Conservation (phyloP, 2,888 invertebrate species). For the Epiblema foenella region DNA sequence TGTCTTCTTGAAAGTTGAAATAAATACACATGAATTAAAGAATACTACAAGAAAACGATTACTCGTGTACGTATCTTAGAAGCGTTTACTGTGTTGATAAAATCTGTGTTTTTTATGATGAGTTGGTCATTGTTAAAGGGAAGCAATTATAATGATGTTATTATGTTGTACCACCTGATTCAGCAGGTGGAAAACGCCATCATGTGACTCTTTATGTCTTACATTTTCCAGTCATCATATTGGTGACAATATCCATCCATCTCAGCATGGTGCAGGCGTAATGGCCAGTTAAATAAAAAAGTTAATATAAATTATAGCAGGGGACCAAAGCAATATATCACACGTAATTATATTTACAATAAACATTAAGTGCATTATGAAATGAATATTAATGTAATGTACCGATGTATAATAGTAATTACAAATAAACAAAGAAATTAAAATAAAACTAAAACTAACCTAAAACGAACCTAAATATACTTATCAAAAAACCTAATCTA, state of each 20-base stretch:
- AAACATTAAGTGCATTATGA: conserved; percentile 55
- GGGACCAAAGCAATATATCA: conserved; percentile 55
- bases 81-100: conserved; percentile 14
- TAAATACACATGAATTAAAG: conserved; percentile 1
- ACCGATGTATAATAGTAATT: no score
- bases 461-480: no score
- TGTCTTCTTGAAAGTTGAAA: conserved; percentile 13
- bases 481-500: no score
- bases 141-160: conserved; percentile 8
- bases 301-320: conserved; percentile 12
- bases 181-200: neutral
- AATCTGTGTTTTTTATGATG: conserved; percentile 4
- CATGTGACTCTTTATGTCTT: neutral
- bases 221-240: neutral
- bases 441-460: no score
- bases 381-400: no score
- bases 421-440: no score
- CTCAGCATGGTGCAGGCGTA: no score
- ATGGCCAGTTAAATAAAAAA: no score
- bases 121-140: conserved; percentile 10
- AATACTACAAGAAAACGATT: conserved; percentile 8
- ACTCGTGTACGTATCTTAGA: neutral
- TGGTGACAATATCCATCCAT: no score
- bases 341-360: conserved; percentile 61
- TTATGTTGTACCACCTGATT: conserved; percentile 1